phyloP scores from a whole-genome alignment of 2,113 vertebrate genomes.

The Nesoenas mayeri region DNA sequence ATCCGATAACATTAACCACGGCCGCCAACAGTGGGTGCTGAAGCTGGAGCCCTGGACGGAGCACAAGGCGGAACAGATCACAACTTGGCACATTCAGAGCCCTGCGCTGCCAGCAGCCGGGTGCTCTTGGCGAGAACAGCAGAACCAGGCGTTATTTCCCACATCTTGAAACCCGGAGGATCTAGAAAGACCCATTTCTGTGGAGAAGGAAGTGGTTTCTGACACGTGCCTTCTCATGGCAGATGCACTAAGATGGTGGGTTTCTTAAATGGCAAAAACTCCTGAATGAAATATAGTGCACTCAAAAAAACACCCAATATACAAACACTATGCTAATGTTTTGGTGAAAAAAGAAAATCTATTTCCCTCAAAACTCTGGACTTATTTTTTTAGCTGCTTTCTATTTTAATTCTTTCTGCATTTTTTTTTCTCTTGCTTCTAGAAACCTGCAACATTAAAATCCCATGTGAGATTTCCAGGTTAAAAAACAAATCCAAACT shows the following conservation, averaged over 20 bases:
- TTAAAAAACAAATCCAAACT: neutral
- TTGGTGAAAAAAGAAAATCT: neutral
- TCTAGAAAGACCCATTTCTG: neutral
- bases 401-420: neutral
- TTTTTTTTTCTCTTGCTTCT: neutral
- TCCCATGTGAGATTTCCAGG: neutral
- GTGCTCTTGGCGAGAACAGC: neutral
- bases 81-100: neutral
- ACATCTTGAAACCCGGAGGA: too few species aligned
- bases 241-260: neutral
- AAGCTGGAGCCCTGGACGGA: neutral
- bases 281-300: neutral
- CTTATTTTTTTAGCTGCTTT: neutral
- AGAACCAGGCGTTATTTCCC: neutral
- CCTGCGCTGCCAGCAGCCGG: rapidly evolving
- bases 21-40: rapidly evolving
- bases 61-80: neutral
- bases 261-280: neutral
- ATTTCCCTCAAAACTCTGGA: neutral
- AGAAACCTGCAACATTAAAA: neutral
- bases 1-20: rapidly evolving
- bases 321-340: neutral
- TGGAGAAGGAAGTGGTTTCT: neutral
- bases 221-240: neutral
- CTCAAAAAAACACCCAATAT: neutral